Evolutionary conservation across 2,888 invertebrate genomes (phyloP).

Genomic region (Latrodectus elegans): DNA sequence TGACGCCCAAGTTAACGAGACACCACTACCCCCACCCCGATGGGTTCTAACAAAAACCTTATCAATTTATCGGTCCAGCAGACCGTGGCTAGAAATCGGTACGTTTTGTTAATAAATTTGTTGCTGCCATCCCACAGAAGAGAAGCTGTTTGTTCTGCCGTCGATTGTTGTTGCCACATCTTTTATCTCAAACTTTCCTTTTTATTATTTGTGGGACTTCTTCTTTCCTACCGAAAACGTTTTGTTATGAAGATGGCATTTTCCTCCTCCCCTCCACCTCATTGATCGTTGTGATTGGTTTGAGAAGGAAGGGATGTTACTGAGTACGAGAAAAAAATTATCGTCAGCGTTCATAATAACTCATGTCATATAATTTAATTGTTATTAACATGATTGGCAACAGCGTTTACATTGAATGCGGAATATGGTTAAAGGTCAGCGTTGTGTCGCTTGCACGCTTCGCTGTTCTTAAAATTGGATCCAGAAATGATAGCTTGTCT

Average conservation of each 20-base stretch:
- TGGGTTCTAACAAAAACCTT: slow-evolving; percentile 34
- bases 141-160: slow-evolving; percentile 5
- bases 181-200: slow-evolving; percentile 20
- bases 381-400: slow-evolving; percentile 11
- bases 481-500: neutral
- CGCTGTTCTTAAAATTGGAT: neutral
- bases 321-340: neutral
- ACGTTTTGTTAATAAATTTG: slow-evolving; percentile 63
- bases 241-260: neutral
- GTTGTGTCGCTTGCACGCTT: neutral
- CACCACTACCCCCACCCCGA: slow-evolving; percentile 20
- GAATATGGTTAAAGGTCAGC: slow-evolving; percentile 10
- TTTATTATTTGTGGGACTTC: slow-evolving; percentile 16
- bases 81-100: slow-evolving; percentile 65
- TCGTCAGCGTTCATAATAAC: slow-evolving; percentile 10
- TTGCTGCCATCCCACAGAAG: slow-evolving; percentile 1
- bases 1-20: slow-evolving; percentile 66
- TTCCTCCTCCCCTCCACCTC: neutral
- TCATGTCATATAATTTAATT: slow-evolving; percentile 13
- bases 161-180: slow-evolving; percentile 27
- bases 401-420: neutral
- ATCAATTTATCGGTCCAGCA: slow-evolving; percentile 62
- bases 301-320: neutral
- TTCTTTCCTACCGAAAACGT: neutral
- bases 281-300: slow-evolving; percentile 21